These are phyloP conservation scores for Muscidifurax raptorellus DNA, from an alignment of 1,140 invertebrate species.

Conservation along the genomic window DNA sequence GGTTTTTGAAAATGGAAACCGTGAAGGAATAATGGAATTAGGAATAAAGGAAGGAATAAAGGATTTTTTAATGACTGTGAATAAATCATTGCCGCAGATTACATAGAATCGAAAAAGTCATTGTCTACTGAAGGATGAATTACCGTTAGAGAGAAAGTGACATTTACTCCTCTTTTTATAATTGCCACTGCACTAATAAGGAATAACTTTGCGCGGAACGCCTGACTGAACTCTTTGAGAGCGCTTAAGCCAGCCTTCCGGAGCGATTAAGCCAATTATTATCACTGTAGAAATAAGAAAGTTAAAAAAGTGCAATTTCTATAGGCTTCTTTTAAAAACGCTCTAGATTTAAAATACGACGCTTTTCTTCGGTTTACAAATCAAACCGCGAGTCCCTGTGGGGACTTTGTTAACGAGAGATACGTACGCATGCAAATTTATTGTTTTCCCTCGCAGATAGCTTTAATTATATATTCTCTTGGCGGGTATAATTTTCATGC, in stretches of 20 bases:
- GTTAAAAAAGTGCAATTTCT: neutral
- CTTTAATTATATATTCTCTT: neutral
- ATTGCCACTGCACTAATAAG: neutral
- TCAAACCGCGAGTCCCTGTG: neutral
- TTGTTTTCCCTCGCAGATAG: neutral
- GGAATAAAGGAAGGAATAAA: no score
- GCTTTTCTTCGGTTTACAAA: neutral
- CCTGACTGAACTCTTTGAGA: neutral
- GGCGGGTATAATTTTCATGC: neutral
- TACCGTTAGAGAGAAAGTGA: neutral
- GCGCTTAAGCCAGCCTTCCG: neutral
- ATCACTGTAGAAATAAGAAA: neutral
- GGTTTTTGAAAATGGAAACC: neutral
- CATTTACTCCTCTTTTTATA: neutral
- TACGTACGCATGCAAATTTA: neutral
- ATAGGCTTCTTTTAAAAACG: neutral
- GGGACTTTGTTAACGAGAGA: neutral
- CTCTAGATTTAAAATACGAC: no score
- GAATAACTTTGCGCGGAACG: neutral
- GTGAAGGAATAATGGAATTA: no score
- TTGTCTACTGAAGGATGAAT: neutral
- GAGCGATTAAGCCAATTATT: constrained; percentile 6
- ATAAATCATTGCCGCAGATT: neutral
- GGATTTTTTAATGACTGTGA: neutral
- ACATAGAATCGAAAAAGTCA: neutral